Evolutionary conservation across 35 echinoderm and acorn worm genomes (phyloP), one percentile per base, ranked within the genome.

Genomic region (Acanthaster planci): DNA sequence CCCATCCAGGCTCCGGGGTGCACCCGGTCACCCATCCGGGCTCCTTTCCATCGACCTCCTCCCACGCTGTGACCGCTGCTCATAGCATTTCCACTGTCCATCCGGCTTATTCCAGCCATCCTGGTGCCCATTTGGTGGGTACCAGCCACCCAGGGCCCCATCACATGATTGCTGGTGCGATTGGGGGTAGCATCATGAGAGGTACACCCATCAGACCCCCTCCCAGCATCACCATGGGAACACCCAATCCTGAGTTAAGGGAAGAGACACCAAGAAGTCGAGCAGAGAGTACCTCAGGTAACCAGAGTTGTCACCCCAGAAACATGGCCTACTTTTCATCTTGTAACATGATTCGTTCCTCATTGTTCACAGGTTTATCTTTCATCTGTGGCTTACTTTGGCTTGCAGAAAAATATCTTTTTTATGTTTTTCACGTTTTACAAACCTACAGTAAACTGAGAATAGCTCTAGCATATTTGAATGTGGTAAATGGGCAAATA

Each of bases 191-290:
- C 77, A 91, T 91, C 77, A 67, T 86, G 55, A 56, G 77, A 52
- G 89, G 89, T 21, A 91, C 83, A 21, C 89, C 89, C 30, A 85
- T 86, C 52, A 77, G 82, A n/a, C 59, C 31, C 9, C 72, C 76
- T 12, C 89, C 89, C 35, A 90, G 89, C 76, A 90, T 90, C 34
- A 79, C 79, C 44, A 55, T 76, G 8, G 89, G 89, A 2, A 85
- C 60, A 34, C 89, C 89, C 37, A 90, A 90, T 35, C 89, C 78
- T 1, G 89, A 90, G 40, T 47, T 90, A 18, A 90, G 83, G 38
- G 81, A 76, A 2, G 64, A 57, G 50, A 57, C 77, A 17, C 37
- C 37, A 79, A 79, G 77, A 79, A 51, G 37, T 42, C 37, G 77
- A 51, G 77, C 77, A 23, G 77, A 79, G 19, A 79, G 77, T 37